Evolutionary conservation across 30 jellyfish, hydroid and myxozoan genomes (phyloP).

Genomic region (Clytia hemisphaerica): DNA sequence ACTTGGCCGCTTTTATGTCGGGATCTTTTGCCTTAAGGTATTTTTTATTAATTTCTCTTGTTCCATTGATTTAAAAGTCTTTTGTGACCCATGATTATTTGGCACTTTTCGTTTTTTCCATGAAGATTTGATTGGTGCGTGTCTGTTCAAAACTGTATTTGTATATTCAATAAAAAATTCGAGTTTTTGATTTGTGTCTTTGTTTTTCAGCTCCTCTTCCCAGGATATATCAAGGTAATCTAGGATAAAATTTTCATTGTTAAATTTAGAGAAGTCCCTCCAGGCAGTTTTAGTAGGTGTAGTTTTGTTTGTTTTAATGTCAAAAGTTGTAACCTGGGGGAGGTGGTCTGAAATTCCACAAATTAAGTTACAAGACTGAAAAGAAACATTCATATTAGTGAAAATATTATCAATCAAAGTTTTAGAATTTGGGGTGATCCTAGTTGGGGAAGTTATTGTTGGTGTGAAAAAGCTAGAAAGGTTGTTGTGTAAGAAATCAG

Average conservation of each 20-base stretch:
- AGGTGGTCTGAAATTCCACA: neutral
- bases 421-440: neutral
- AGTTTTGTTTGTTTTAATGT: neutral
- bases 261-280: neutral
- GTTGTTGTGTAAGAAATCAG: neutral
- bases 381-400: neutral
- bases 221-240: neutral
- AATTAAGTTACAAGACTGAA: neutral
- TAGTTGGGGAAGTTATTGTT: neutral
- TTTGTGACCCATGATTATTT: slow-evolving; percentile 17
- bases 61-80: slow-evolving; percentile 2
- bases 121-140: slow-evolving; percentile 12
- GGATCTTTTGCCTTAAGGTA: neutral
- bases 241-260: neutral
- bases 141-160: slow-evolving; percentile 8
- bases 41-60: slow-evolving; percentile 10
- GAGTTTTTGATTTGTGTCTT: neutral
- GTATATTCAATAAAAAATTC: neutral
- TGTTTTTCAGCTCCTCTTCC: neutral
- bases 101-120: slow-evolving; percentile 3
- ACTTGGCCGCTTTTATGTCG: too few relatives aligned
- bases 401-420: slow-evolving; percentile 2
- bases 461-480: neutral
- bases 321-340: neutral
- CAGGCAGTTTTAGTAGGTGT: neutral